A percentile compares a stretch with the other conserved stretches of the same genome.
Conservation (phyloP, 1,140 invertebrate species). For the Spodoptera litura region DNA sequence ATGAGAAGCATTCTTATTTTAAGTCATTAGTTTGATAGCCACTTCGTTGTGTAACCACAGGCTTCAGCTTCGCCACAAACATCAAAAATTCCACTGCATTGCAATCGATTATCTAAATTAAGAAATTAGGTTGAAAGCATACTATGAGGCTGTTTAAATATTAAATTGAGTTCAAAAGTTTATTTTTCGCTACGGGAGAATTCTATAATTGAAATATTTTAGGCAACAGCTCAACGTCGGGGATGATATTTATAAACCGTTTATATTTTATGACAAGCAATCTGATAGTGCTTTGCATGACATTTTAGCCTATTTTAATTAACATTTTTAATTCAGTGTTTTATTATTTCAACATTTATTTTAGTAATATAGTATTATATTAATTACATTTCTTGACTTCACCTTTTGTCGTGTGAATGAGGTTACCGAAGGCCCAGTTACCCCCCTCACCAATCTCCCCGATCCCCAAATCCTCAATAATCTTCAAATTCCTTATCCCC, state of each 20-base stretch:
- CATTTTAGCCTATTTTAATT: background rate
- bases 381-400: too few species aligned
- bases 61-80: too few species aligned
- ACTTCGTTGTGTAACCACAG: background rate
- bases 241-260: background rate
- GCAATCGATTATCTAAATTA: constrained; percentile 29
- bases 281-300: background rate
- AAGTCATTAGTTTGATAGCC: too few species aligned
- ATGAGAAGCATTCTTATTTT: background rate
- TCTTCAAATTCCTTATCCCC: too few species aligned
- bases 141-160: constrained; percentile 36
- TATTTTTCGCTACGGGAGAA: background rate
- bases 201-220: constrained; percentile 11
- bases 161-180: constrained; percentile 39
- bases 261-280: constrained; percentile 3
- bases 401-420: too few species aligned
- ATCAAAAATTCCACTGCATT: background rate
- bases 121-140: constrained; percentile 47
- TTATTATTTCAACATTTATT: too few species aligned
- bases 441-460: too few species aligned
- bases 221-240: background rate
- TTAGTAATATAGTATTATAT: too few species aligned
- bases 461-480: too few species aligned
- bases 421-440: too few species aligned
- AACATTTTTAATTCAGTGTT: background rate